Evolutionary conservation across 1,140 invertebrate genomes (phyloP), one percentile per base, ranked within the genome.

Genomic region (Drosophila novamexicana): DNA sequence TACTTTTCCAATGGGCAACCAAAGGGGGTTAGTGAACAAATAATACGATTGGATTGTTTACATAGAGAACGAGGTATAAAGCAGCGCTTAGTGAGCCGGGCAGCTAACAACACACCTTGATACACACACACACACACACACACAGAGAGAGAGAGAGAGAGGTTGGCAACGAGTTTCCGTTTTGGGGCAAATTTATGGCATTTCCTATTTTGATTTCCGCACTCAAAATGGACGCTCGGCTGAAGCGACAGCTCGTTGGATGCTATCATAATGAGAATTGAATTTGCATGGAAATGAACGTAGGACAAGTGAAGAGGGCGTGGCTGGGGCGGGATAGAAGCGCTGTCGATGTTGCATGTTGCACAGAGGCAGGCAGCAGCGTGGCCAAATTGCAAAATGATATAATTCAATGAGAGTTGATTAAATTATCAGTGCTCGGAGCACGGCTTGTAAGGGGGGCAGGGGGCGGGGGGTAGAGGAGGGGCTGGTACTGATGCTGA

Each of bases 331-430:
- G 29, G 44, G 12, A 16, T 29, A 10, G 14, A 8, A 6, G 1
- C 6, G 53, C 40, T 29, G 22, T 29, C 22, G 22, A 29, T n/a
- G 40, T 34, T 22, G 53, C 18, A 44, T 57, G 66, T 18, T 52
- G 69, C 64, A 57, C 32, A 40, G 47, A 29, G 22, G 22, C 22
- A 29, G 44, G 10, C 62, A 52, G 69, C 65, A 64, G 64, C 65
- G 52, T 56, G 52, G 73, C 62, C 79, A 88, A 86, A 86, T 86
- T 86, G 83, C 83, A 88, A 86, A 86, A 86, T 86, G 83, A 86
- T 86, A 86, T 86, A 86, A 86, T 86, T 86, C 83, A 86, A 86
- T 86, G 83, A 86, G 83, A 86, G 83, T 86, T 86, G 83, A 86
- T 86, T 86, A 86, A 86, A 83, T 86, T 88, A 86, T 88, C 83